Evolutionary conservation across 1,140 invertebrate genomes (phyloP), one percentile per base, ranked within the genome.

Genomic region (Rhagoletis zephyria): DNA sequence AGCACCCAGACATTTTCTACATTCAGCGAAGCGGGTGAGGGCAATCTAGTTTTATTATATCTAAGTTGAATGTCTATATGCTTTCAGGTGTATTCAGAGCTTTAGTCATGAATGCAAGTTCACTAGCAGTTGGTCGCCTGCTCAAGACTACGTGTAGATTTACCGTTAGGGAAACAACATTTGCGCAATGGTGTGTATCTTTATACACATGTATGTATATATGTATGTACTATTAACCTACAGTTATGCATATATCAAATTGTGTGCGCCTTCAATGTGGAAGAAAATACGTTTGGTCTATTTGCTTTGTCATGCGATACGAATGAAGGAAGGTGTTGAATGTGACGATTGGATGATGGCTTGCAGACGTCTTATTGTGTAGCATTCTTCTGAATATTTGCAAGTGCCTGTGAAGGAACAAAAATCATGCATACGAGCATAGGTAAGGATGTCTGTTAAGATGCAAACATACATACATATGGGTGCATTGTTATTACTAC

Each of bases 331-430:
- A 81, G 74, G 74, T 56, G 74, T 81, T 81, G 74, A 81, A 56
- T 81, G 5, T 81, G 74, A 81, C 74, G 74, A 81, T 4, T 81
- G 74, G n/a, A 81, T 81, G 74, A 81, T 81, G 74, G 48, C 74
- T 56, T 19, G 48, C 74, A 81, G 74, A 56, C 56, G 42, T 81
- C 74, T 81, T 81, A 56, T 56, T 56, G 45, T 81, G 45, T 81
- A 45, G 16, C 56, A 81, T 56, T 81, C 48, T 81, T 51, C 48
- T 81, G 42, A 67, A 74, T 74, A 14, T 5, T 10, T 56, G 74
- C n/a, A 30, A 48, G 74, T 77, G 12, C 56, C 42, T 16, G 19
- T 19, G 16, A 16, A 14, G 6, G 0, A 19, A 63, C 61, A 63
- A 12, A 63, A 63, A 30, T 30, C 30, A 30, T 0, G 30, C 30